A percentile compares a stretch with the other conserved stretches of the same genome.
phyloP scores from a whole-genome alignment of 2,113 vertebrate genomes.

The Gallinago media region DNA sequence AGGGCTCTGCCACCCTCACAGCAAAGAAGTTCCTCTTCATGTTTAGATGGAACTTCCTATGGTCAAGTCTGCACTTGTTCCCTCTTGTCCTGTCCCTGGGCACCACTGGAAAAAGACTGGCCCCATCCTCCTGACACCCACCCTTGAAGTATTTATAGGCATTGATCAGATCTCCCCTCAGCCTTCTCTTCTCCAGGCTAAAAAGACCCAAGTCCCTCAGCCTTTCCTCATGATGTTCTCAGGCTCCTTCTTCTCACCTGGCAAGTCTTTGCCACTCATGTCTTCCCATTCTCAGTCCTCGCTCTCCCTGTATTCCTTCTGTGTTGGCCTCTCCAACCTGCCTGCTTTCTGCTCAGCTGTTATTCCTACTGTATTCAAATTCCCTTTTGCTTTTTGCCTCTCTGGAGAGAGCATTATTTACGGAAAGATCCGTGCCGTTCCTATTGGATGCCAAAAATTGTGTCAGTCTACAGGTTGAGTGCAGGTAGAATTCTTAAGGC shows the following conservation, averaged over 20 bases:
- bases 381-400: background rate
- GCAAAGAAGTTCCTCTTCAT: too few species aligned
- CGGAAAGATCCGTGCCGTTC: background rate
- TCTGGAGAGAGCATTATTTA: slow-evolving; percentile 3
- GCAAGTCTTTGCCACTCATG: background rate
- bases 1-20: too few species aligned
- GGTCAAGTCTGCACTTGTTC: too few species aligned
- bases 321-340: background rate
- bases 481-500: background rate
- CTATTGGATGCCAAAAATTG: background rate
- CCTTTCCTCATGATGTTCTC: background rate
- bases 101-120: too few species aligned
- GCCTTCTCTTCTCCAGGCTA: too few species aligned
- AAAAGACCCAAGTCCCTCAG: too few species aligned
- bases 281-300: background rate
- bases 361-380: background rate
- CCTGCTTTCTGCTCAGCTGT: background rate
- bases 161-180: too few species aligned
- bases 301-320: background rate
- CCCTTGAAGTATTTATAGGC: too few species aligned
- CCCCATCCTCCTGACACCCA: too few species aligned
- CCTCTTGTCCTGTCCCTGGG: too few species aligned
- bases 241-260: background rate
- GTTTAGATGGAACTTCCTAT: too few species aligned
- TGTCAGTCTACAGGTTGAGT: background rate